Evolutionary conservation across 2,888 invertebrate genomes (phyloP), one percentile per base, ranked within the genome.

Genomic region (Cynaeus angustus): DNA sequence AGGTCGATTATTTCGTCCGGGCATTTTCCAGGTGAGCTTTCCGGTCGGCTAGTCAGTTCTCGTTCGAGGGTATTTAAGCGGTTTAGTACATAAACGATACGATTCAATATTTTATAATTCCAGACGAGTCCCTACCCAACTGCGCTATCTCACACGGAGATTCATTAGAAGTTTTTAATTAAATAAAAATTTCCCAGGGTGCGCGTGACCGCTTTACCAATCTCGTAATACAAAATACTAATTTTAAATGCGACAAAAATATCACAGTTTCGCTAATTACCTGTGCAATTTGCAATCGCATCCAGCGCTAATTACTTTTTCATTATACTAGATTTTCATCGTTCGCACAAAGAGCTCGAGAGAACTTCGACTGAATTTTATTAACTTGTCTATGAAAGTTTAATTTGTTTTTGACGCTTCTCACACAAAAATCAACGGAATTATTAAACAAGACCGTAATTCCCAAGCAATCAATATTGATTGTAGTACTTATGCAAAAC

Each of bases 121-220:
- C 68, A 65, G 41, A 37, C 70, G 70, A 73, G 77, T 75, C 61
- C 72, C 50, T 8, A 64, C 69, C 75, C 71, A 74, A 74, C 73
- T 74, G 72, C 72, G 72, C 65, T 71, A 71, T 73, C 75, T 79
- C 79, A 72, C 79, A 78, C 78, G 77, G 73, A 75, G 78, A 78
- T 80, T 81, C 80, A 80, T 81, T 79, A 79, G 77, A 77, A 78
- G 75, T 80, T 81, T 80, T 81, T 81, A 80, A 80, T 81, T 80
- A 80, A 80, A 79, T 78, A 78, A 78, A 79, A 77, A 77, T 78
- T 73, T 72, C 72, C 75, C 70, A 56, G 59, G 59, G 48, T 45
- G 66, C 71, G 65, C 75, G 76, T 73, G 76, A 75, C 72, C 68
- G 72, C 73, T 76, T 71, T 74, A 68, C 70, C 73, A 76, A 78